Conservation (phyloP, 2,888 invertebrate genomes). For the Hydriomena furcata region DNA sequence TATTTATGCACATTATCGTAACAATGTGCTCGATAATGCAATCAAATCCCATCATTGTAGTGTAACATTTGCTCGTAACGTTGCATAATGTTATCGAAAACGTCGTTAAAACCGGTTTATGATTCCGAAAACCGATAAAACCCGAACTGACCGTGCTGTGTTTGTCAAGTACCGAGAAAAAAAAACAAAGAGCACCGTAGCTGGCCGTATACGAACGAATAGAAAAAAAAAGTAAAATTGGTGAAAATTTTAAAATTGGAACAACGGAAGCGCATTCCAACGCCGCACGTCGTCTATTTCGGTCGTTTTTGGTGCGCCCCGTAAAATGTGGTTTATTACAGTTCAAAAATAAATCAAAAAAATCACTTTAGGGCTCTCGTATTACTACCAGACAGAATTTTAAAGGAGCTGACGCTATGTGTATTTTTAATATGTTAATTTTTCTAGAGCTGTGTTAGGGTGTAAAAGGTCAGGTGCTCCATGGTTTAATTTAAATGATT, state of each 20-base stretch:
- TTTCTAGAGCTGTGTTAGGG: too few species aligned
- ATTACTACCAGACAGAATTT: too few species aligned
- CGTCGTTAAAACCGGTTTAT: conserved; percentile 16
- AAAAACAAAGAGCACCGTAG: not conserved
- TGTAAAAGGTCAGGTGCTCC: too few species aligned
- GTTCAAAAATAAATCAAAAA: conserved; percentile 25
- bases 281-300: conserved; percentile 54
- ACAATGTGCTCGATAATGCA: not conserved
- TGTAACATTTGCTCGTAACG: too few species aligned
- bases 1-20: too few species aligned
- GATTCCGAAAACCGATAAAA: conserved; percentile 21
- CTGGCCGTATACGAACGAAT: conserved; percentile 40
- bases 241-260: conserved; percentile 50
- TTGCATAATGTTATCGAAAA: not conserved
- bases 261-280: conserved; percentile 62
- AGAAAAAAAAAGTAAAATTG: conserved; percentile 41
- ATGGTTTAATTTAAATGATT: too few species aligned
- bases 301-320: conserved; percentile 43
- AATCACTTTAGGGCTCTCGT: conserved; percentile 20
- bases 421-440: too few species aligned
- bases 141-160: not conserved
- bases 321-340: conserved; percentile 33
- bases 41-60: conserved; percentile 3
- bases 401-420: too few species aligned
- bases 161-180: conserved; percentile 16